Conservation (phyloP, 2,113 vertebrate species). For the Megaceryle maxima region DNA sequence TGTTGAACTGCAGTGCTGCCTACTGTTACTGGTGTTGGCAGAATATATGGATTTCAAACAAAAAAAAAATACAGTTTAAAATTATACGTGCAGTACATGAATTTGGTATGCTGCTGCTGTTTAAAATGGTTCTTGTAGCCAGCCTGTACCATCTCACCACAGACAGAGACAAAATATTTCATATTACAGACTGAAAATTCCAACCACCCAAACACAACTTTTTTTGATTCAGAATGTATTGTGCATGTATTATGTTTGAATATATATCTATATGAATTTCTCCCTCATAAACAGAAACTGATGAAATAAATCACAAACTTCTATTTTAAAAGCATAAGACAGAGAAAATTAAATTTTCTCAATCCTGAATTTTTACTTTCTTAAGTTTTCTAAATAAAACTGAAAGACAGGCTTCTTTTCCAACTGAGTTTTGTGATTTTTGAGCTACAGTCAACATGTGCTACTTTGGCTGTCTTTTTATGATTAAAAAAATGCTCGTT, state of each 20-base stretch:
- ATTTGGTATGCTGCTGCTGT: neutral
- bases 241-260: neutral
- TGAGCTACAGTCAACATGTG: neutral
- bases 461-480: neutral
- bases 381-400: neutral
- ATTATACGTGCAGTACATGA: neutral
- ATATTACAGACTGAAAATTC: neutral
- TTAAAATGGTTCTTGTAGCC: neutral
- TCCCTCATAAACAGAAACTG: neutral
- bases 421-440: neutral
- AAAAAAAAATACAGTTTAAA: neutral
- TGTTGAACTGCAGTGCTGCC: neutral
- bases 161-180: neutral
- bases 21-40: neutral
- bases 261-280: neutral
- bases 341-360: neutral
- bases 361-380: neutral
- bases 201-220: neutral
- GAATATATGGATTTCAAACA: neutral
- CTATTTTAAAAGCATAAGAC: neutral
- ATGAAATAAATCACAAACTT: neutral
- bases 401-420: neutral
- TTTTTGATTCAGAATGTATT: neutral
- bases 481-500: neutral
- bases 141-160: neutral